Conservation (phyloP, 1,140 invertebrate species). For the Drosophila willistoni region DNA sequence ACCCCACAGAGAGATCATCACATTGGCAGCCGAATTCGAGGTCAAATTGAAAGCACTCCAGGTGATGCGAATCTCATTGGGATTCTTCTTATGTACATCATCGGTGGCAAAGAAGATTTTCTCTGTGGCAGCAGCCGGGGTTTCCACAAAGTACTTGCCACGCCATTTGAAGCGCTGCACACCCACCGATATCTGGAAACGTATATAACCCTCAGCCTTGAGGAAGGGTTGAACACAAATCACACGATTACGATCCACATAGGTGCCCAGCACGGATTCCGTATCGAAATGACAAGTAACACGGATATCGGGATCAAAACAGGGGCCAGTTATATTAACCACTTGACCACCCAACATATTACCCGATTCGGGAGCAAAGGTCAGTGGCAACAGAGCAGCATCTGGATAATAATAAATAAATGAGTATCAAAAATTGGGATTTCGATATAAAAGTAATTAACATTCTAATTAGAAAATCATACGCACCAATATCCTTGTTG, state of each 20-base stretch:
- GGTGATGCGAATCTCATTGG: constrained; percentile 89
- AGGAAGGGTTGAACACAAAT: constrained; percentile 94
- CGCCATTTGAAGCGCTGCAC: constrained; percentile 94
- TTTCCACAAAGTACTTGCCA: constrained; percentile 95
- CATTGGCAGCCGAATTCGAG: constrained; percentile 88
- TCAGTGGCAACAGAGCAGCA: constrained; percentile 90
- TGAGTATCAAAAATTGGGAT: constrained; percentile 24
- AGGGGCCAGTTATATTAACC: constrained; percentile 97
- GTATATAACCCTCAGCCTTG: constrained; percentile 95
- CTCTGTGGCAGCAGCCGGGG: constrained; percentile 92
- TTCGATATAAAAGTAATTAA: constrained; percentile 15
- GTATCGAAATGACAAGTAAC: constrained; percentile 93
- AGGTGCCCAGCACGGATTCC: constrained; percentile 89
- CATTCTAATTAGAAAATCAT: constrained; percentile 22
- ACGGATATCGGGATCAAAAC: constrained; percentile 89
- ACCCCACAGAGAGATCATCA: constrained; percentile 93
- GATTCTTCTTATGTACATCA: constrained; percentile 88
- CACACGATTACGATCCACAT: constrained; percentile 91
- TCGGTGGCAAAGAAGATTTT: constrained; percentile 92
- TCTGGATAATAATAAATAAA: constrained; percentile 84
- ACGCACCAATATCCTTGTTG: constrained; percentile 93
- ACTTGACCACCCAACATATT: constrained; percentile 94
- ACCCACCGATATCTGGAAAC: constrained; percentile 93
- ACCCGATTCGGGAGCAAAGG: constrained; percentile 96
- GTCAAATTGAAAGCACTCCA: constrained; percentile 95